A percentile compares a stretch with the other conserved stretches of the same genome.
Conservation (phyloP, 37 sponge, comb jelly and placozoan genomes). For the Axinella damicornis region DNA sequence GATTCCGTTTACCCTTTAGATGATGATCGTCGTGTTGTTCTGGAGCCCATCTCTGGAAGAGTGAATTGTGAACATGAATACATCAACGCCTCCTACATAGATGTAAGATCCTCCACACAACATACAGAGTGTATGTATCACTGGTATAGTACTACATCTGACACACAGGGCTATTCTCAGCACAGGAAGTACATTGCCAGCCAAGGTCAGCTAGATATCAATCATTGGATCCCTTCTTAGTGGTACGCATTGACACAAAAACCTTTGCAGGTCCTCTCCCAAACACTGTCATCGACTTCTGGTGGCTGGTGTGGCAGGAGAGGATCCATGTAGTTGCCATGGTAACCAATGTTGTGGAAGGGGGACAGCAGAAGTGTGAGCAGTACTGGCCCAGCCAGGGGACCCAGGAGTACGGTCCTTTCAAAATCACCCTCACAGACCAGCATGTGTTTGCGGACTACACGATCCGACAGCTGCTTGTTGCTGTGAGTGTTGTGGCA, state of each 20-base stretch:
- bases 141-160: too few relatives aligned
- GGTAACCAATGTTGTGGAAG: conserved; percentile 49
- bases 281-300: conserved; percentile 55
- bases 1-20: conserved; percentile 12
- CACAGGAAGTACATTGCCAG: conserved; percentile 51
- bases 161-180: conserved; percentile 52
- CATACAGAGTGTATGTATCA: too few relatives aligned
- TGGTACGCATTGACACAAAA: too few relatives aligned
- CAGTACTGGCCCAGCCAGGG: conserved; percentile 43
- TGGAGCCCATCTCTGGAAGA: conserved; percentile 40
- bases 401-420: conserved; percentile 25
- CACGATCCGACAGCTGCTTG: conserved; percentile 15
- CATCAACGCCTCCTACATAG: conserved; percentile 62
- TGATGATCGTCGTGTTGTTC: conserved; percentile 52
- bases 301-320: conserved; percentile 62
- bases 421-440: conserved; percentile 26
- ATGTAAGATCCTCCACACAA: conserved; percentile 50
- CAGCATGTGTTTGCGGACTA: conserved; percentile 8
- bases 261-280: background rate
- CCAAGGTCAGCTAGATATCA: conserved; percentile 38
- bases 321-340: conserved; percentile 31
- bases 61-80: conserved; percentile 49
- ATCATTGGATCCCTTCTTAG: too few relatives aligned
- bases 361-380: conserved; percentile 22
- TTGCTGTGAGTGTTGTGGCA: conserved; percentile 1